These are phyloP conservation scores for Bos indicus DNA, from an alignment of 2,113 vertebrate genomes.

Conservation along the genomic window DNA sequence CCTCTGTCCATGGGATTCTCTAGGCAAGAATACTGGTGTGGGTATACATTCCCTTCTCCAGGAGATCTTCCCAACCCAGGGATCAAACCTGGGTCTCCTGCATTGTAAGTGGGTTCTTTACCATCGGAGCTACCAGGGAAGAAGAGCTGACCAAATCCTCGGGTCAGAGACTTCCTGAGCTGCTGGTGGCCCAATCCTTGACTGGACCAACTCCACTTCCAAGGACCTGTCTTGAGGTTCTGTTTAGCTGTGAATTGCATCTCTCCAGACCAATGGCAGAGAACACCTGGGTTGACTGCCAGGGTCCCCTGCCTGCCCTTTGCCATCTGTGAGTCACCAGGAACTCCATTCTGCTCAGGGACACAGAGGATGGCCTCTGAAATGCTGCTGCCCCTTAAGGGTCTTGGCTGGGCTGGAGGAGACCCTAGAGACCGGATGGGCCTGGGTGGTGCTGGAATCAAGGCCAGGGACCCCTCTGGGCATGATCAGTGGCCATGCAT, in stretches of 20 bases:
- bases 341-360: background rate
- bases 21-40: background rate
- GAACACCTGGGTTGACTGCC: rapidly evolving
- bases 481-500: rapidly evolving
- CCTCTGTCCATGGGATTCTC: background rate
- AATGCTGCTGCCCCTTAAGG: background rate
- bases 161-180: background rate
- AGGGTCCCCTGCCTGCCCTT: background rate
- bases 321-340: background rate
- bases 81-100: background rate
- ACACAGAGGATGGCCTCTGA: background rate
- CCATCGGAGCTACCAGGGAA: background rate
- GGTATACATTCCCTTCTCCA: background rate
- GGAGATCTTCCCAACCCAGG: background rate
- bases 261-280: rapidly evolving
- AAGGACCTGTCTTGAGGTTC: background rate
- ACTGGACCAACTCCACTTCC: background rate
- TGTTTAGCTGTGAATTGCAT: background rate
- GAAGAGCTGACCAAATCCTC: background rate
- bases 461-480: background rate
- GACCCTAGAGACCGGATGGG: background rate
- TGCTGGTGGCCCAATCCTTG: background rate
- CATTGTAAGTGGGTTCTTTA: background rate
- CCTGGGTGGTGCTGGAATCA: background rate
- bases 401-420: background rate